Percentiles rank a stretch among this genome's conserved stretches.
Conservation (phyloP, 2,113 vertebrate species). For the Nerophis lumbriciformis region DNA sequence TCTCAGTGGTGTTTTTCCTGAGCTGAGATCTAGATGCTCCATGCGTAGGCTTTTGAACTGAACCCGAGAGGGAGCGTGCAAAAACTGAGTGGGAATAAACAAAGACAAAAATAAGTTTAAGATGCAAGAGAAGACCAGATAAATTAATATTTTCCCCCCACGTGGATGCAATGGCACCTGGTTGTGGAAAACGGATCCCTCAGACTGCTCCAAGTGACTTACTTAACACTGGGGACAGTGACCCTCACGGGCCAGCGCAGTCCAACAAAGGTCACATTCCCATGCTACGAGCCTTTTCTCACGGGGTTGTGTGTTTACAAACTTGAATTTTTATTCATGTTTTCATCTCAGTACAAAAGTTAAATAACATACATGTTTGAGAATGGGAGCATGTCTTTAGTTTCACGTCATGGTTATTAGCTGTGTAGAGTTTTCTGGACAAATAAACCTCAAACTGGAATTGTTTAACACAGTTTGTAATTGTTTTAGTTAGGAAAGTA, state of each 20-base stretch:
- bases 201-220: slow-evolving; percentile 38
- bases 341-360: slow-evolving; percentile 16
- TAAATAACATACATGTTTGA: slow-evolving; percentile 13
- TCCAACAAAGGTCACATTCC: slow-evolving; percentile 46
- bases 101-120: not conserved
- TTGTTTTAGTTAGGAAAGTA: slow-evolving; percentile 21
- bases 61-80: slow-evolving; percentile 28
- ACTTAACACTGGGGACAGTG: slow-evolving; percentile 55
- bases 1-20: slow-evolving; percentile 36
- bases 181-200: slow-evolving; percentile 30
- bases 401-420: slow-evolving; percentile 8
- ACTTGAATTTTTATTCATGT: slow-evolving; percentile 12
- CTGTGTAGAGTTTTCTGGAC: slow-evolving; percentile 16
- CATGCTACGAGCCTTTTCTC: slow-evolving; percentile 28
- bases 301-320: slow-evolving; percentile 10
- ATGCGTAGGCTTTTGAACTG: slow-evolving; percentile 66
- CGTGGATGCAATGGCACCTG: slow-evolving; percentile 35
- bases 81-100: slow-evolving; percentile 23
- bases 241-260: slow-evolving; percentile 36
- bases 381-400: slow-evolving; percentile 3
- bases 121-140: slow-evolving; percentile 1
- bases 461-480: slow-evolving; percentile 35
- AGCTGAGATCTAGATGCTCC: slow-evolving; percentile 55
- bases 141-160: slow-evolving; percentile 32
- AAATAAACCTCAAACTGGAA: slow-evolving; percentile 37